Conservation (phyloP, 2,888 invertebrate genomes). For the Odontomyia ornata region DNA sequence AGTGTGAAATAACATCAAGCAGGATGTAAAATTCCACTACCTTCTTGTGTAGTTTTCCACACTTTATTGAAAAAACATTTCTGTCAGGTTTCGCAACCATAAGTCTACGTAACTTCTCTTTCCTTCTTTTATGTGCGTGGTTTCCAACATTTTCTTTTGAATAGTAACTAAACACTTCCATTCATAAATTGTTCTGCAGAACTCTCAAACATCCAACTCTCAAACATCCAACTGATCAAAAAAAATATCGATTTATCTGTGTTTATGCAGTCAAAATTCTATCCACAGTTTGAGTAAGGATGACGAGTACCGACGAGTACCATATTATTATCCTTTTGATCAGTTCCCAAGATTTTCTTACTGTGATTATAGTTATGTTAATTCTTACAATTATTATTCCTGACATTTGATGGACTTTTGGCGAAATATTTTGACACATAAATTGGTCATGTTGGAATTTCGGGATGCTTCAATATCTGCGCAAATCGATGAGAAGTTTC, state of each 20-base stretch:
- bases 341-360: background rate
- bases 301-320: constrained; percentile 29
- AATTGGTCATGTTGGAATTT: constrained; percentile 29
- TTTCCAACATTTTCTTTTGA: no score
- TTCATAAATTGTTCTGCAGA: no score
- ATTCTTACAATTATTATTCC: constrained; percentile 34
- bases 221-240: no score
- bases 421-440: constrained; percentile 37
- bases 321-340: constrained; percentile 26
- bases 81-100: no score
- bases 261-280: constrained; percentile 33
- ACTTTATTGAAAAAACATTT: no score
- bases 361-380: constrained; percentile 25
- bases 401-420: constrained; percentile 43
- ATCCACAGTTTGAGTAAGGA: background rate
- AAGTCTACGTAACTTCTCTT: no score
- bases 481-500: constrained; percentile 1
- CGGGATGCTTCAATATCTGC: background rate
- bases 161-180: no score
- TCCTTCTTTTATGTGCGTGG: no score
- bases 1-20: no score
- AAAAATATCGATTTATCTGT: background rate
- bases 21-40: no score
- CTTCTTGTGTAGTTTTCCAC: no score
- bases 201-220: no score